These are phyloP conservation scores for Dryococelus australis DNA, from an alignment of 2,888 invertebrate species.

Conservation along the genomic window DNA sequence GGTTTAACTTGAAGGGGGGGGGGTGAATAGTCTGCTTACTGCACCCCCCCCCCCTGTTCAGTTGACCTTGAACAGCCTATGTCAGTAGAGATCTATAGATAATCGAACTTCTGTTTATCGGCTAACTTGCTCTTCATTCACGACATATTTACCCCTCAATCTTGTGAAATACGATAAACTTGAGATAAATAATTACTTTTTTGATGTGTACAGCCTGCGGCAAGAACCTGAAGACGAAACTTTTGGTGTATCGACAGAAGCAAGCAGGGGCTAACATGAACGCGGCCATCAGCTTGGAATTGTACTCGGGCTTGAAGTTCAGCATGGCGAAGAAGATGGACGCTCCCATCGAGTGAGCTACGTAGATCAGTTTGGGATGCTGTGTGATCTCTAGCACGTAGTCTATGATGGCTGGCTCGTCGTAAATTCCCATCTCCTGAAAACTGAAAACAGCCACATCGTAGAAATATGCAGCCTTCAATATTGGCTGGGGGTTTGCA, in stretches of 20 bases:
- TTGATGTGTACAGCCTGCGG: background rate
- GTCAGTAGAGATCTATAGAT: no score
- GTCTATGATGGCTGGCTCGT: conserved; percentile 2
- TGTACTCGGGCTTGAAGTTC: background rate
- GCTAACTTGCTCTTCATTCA: no score
- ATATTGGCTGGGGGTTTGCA: no score
- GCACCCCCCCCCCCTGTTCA: no score
- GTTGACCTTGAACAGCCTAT: no score
- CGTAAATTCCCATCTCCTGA: background rate
- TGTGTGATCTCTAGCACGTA: background rate
- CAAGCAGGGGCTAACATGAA: background rate
- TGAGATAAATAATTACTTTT: background rate
- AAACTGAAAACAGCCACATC: background rate
- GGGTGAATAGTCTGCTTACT: no score
- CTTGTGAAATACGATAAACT: no score
- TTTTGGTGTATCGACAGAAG: background rate
- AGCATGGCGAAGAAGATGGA: background rate
- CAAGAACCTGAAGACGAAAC: background rate
- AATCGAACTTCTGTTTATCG: no score
- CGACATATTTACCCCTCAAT: no score
- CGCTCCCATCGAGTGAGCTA: background rate
- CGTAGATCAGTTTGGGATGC: conserved; percentile 3
- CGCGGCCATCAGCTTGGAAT: background rate
- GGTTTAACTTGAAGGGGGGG: no score
- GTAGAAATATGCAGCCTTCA: no score